Percentiles rank a stretch among this genome's conserved stretches.
These are phyloP conservation scores for Caenorhabditis imperialis DNA, from an alignment of 2,888 invertebrate genomes.

Conservation along the genomic window DNA sequence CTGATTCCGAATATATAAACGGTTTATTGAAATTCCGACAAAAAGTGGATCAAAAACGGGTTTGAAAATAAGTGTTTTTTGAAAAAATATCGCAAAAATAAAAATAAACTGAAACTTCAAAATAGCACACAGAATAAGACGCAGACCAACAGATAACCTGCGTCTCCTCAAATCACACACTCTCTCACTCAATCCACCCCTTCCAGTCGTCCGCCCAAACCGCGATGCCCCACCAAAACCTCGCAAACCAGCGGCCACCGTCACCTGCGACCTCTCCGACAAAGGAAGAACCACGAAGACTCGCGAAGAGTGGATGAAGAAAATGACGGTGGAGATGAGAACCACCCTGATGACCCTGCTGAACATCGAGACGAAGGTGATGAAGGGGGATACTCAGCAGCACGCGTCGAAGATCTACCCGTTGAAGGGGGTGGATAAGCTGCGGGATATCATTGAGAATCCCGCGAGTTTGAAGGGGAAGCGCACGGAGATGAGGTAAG, in stretches of 20 bases:
- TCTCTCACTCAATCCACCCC: no score
- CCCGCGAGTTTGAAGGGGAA: slow-evolving; percentile 70
- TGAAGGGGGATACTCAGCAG: slow-evolving; percentile 71
- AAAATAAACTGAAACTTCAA: no score
- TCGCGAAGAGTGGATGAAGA: slow-evolving; percentile 69
- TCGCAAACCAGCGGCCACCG: slow-evolving; percentile 46
- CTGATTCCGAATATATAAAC: no score
- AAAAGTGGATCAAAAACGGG: no score
- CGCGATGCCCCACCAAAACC: slow-evolving; percentile 66
- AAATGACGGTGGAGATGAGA: slow-evolving; percentile 74
- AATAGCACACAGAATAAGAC: no score
- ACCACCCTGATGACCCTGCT: slow-evolving; percentile 74
- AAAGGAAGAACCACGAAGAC: slow-evolving; percentile 40
- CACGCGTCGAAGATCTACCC: slow-evolving; percentile 72
- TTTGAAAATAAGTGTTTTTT: no score
- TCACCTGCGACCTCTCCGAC: slow-evolving; percentile 23
- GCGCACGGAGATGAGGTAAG: slow-evolving; percentile 68
- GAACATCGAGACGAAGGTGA: slow-evolving; percentile 74
- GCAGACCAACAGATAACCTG: no score
- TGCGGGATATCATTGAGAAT: slow-evolving; percentile 71
- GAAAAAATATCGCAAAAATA: no score
- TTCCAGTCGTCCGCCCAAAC: slow-evolving; percentile 74
- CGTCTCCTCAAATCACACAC: no score
- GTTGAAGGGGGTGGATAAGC: slow-evolving; percentile 65
- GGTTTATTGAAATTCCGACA: not conserved